Percentiles rank a stretch among this genome's conserved stretches.
Evolutionary conservation across 2,113 vertebrate species (phyloP).

Genomic region (Dermatemys mawii): DNA sequence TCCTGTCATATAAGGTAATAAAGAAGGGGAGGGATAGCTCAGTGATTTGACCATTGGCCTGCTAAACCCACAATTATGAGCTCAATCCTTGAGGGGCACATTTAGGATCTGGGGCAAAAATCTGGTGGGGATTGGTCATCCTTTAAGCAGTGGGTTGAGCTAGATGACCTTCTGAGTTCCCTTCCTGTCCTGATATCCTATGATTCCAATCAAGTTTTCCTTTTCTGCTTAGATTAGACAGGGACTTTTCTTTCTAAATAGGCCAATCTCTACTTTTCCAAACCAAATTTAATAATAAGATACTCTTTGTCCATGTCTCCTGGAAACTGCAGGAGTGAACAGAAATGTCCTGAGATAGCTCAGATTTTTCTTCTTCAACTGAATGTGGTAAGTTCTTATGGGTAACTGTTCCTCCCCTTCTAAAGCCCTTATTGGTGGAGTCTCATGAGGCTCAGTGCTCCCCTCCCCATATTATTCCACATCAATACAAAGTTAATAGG

Average conservation of each 20-base stretch:
- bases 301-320: neutral
- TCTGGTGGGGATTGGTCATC: no score
- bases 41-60: no score
- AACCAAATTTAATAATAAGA: rapidly evolving
- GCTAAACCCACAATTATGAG: no score
- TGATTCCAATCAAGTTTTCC: constrained; percentile 62
- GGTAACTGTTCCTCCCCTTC: neutral
- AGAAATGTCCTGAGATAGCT: neutral
- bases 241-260: constrained; percentile 11
- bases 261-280: neutral
- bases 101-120: no score
- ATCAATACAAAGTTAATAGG: neutral
- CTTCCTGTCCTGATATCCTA: no score
- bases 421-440: rapidly evolving
- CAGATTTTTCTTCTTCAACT: neutral
- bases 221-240: constrained; percentile 66
- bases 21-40: no score
- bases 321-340: neutral
- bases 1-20: neutral
- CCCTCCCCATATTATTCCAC: rapidly evolving
- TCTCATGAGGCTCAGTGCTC: neutral
- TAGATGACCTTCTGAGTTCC: no score
- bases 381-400: neutral
- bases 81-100: no score
- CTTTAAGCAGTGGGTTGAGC: no score